phyloP scores from a whole-genome alignment of 2,797 vertebrate species.

The Lemur catta region DNA sequence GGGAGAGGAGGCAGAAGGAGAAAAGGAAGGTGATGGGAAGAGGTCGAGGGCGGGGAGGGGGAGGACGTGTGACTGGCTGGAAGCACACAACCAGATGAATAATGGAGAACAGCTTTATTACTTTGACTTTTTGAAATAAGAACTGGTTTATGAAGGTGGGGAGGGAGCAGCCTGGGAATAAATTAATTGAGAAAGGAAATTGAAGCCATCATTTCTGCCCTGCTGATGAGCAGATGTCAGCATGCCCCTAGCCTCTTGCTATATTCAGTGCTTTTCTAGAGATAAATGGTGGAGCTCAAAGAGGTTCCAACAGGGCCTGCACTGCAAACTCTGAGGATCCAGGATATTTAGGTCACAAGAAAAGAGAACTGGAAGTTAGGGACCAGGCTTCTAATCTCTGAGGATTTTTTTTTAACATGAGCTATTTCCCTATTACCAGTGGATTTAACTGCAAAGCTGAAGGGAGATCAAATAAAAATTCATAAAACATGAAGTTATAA shows the following conservation, averaged over 20 bases:
- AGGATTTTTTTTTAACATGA: neutral
- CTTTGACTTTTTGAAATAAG: conserved; percentile 79
- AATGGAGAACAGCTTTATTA: conserved; percentile 80
- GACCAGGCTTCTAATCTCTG: neutral
- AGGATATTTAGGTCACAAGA: conserved; percentile 40
- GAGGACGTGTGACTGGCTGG: conserved; percentile 5
- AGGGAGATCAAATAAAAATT: neutral
- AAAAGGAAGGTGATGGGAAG: neutral
- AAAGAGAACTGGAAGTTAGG: conserved; percentile 38
- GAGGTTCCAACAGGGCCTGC: conserved; percentile 12
- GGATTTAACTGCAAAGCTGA: conserved; percentile 33
- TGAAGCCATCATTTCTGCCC: conserved; percentile 60
- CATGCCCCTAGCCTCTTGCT: conserved; percentile 24
- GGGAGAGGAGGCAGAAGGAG: neutral
- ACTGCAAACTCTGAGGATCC: neutral
- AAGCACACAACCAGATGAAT: conserved; percentile 77
- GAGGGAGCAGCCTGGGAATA: conserved; percentile 77
- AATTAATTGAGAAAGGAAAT: conserved; percentile 67
- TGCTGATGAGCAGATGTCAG: conserved; percentile 54
- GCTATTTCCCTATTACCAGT: conserved; percentile 21
- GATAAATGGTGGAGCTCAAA: conserved; percentile 28
- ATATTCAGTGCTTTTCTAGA: conserved; percentile 49
- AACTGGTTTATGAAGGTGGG: conserved; percentile 76
- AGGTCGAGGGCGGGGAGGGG: neutral
- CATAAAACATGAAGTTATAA: neutral